These are phyloP conservation scores for Apis florea DNA, from an alignment of 1,140 invertebrate species.

Conservation along the genomic window DNA sequence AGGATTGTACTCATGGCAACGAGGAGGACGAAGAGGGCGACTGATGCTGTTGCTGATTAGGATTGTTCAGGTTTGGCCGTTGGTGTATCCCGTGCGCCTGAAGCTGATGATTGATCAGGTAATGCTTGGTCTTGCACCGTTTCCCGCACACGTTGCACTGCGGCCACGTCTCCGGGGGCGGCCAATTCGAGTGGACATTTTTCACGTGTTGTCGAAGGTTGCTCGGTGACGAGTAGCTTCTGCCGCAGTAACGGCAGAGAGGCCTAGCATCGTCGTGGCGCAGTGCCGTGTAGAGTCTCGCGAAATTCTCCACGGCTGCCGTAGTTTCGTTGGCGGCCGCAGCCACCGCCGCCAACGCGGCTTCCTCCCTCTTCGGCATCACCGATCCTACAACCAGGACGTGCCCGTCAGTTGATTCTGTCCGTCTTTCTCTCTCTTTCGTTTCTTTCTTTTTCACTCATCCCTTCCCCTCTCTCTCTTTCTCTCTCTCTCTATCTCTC, in stretches of 20 bases:
- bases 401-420: constrained; percentile 75
- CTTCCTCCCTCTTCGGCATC: constrained; percentile 77
- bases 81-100: constrained; percentile 87
- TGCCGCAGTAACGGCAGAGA: constrained; percentile 85
- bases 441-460: background rate
- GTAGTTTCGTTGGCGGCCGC: constrained; percentile 67
- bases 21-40: constrained; percentile 61
- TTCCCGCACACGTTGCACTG: constrained; percentile 87
- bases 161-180: constrained; percentile 86
- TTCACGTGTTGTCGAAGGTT: constrained; percentile 87
- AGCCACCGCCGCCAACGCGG: constrained; percentile 75
- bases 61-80: constrained; percentile 74
- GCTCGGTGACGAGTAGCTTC: constrained; percentile 85
- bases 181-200: constrained; percentile 86
- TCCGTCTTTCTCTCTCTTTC: constrained; percentile 43
- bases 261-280: constrained; percentile 79
- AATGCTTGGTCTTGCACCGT: constrained; percentile 88
- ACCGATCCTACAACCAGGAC: constrained; percentile 81
- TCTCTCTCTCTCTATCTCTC: constrained; percentile 47
- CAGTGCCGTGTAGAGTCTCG: constrained; percentile 76
- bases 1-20: constrained; percentile 68
- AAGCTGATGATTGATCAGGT: constrained; percentile 88
- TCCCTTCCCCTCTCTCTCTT: background rate
- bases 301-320: constrained; percentile 76
- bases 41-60: constrained; percentile 66